Percentiles rank a stretch among this genome's conserved stretches.
Conservation (phyloP, 1,140 invertebrate genomes). For the Drosophila bifasciata region DNA sequence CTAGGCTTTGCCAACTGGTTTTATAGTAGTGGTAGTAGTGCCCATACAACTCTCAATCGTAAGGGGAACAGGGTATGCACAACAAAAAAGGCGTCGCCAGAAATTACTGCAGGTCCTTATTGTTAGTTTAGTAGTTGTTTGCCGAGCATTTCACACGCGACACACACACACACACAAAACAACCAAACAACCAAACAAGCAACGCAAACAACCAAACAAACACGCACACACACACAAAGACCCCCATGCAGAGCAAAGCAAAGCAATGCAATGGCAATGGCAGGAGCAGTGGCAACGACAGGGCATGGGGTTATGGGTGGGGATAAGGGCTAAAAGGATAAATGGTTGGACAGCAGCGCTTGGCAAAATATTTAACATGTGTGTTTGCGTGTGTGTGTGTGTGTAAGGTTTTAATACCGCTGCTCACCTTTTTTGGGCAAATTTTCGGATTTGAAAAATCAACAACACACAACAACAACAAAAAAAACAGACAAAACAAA, state of each 20-base stretch:
- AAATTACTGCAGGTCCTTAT: conserved; percentile 75
- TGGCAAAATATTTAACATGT: conserved; percentile 78
- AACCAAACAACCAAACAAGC: conserved; percentile 22
- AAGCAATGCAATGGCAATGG: too few species aligned
- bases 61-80: conserved; percentile 30
- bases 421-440: conserved; percentile 29
- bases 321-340: neutral
- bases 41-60: too few species aligned
- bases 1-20: too few species aligned
- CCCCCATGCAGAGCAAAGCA: too few species aligned
- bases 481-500: conserved; percentile 6
- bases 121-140: conserved; percentile 80
- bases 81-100: conserved; percentile 55
- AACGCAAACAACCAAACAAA: conserved; percentile 31
- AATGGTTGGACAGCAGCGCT: conserved; percentile 38
- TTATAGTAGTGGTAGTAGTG: too few species aligned
- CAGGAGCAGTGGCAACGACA: too few species aligned
- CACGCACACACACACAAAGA: conserved; percentile 9
- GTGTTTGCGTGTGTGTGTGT: too few species aligned
- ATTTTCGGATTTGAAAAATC: conserved; percentile 31
- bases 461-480: conserved; percentile 1
- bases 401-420: too few species aligned
- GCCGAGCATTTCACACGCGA: conserved; percentile 72
- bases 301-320: too few species aligned
- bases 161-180: conserved; percentile 38